These are phyloP conservation scores for Argentina silus DNA, from an alignment of 2,797 vertebrate species.

Conservation along the genomic window DNA sequence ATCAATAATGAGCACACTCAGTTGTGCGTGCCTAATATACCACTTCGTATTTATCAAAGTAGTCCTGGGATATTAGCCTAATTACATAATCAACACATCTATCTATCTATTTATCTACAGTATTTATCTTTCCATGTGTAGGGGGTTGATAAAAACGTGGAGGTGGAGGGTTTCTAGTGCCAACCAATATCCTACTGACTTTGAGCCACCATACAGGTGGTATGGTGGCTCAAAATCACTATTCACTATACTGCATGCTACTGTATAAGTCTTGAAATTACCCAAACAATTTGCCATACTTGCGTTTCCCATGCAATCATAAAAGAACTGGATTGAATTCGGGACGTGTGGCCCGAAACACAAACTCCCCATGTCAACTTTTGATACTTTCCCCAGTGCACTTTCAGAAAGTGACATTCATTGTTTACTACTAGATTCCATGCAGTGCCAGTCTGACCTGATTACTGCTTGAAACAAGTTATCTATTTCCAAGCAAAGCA, in stretches of 20 bases:
- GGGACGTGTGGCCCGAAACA: no score
- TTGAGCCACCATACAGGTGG: no score
- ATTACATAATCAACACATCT: neutral
- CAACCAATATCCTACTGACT: no score
- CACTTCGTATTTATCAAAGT: neutral
- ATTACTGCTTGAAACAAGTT: constrained; percentile 12
- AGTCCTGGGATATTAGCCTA: neutral
- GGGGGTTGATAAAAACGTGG: no score
- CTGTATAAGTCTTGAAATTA: no score
- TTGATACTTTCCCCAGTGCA: neutral
- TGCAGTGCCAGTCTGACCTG: constrained; percentile 10
- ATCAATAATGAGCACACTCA: neutral
- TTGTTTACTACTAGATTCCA: neutral
- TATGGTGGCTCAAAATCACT: no score
- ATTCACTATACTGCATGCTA: no score
- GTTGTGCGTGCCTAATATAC: neutral
- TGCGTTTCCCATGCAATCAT: no score
- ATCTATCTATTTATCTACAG: neutral
- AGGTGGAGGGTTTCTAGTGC: no score
- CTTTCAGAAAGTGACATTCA: neutral
- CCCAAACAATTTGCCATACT: no score
- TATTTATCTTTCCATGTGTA: neutral
- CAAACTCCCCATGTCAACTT: neutral
- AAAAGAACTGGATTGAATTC: no score
- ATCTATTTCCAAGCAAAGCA: constrained; percentile 13